phyloP scores from a whole-genome alignment of 2,888 invertebrate genomes.

The Trissolcus brochymenae region DNA sequence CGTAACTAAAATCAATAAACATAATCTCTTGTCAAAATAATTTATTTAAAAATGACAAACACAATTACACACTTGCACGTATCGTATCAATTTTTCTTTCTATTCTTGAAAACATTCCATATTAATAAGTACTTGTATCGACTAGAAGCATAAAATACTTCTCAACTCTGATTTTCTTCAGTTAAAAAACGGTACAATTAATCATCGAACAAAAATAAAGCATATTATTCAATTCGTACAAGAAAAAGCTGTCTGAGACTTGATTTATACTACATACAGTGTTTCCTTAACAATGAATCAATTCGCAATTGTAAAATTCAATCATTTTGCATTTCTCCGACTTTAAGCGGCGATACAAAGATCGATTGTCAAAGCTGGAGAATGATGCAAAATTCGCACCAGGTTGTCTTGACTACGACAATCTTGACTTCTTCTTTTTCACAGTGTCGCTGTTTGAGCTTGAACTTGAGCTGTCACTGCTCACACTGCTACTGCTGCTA shows the following conservation, averaged over 20 bases:
- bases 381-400: no score
- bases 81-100: background rate
- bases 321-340: background rate
- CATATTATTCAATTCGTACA: no score
- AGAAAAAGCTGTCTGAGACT: no score
- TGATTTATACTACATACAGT: no score
- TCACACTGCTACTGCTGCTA: slow-evolving; percentile 27
- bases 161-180: background rate
- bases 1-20: background rate
- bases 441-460: slow-evolving; percentile 31
- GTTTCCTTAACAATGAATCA: no score
- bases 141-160: slow-evolving; percentile 42
- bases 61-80: slow-evolving; percentile 4
- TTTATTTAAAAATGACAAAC: slow-evolving; percentile 21
- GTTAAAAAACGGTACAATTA: no score
- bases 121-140: slow-evolving; percentile 40
- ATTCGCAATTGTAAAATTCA: no score
- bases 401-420: slow-evolving; percentile 9
- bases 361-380: no score
- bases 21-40: slow-evolving; percentile 30
- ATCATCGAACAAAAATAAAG: no score
- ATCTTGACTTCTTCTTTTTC: slow-evolving; percentile 46
- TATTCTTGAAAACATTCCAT: slow-evolving; percentile 7
- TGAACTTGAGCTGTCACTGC: slow-evolving; percentile 50
- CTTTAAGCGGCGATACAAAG: background rate